Evolutionary conservation across 2,888 invertebrate genomes (phyloP), one percentile per base, ranked within the genome.

Genomic region (Drosophila robusta): DNA sequence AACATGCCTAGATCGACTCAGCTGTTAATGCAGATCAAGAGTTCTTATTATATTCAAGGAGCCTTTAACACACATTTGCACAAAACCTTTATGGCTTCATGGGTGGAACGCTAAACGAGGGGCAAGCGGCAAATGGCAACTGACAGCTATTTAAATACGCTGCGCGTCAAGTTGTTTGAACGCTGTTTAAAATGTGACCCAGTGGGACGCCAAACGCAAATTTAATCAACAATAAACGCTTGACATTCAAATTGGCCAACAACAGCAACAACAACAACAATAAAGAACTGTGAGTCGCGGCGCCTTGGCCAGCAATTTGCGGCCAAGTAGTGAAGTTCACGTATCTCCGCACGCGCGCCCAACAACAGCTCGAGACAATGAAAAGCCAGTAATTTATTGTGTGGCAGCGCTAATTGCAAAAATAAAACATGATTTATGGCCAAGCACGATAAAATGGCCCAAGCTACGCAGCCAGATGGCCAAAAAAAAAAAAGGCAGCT

Each of bases 341-440:
- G 44, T 47, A 29, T 22, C 66, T 6, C 14, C 14, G 29, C 26
- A 22, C 42, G 6, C 42, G 49, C 49, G 54, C 41, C 44, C 45
- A 75, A 61, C 51, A 75, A 66, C 71, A 62, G 61, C 66, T 67
- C 42, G 80, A 86, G 80, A 83, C 80, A 86, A 85, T 82, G 88
- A 82, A 82, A 85, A 87, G 79, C 79, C 79, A 50, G 70, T 82
- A 78, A 87, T 85, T 87, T 82, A 82, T 87, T 82, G 72, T 78
- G 86, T 78, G 82, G 86, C 75, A 72, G 64, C 65, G 82, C 86
- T 82, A 82, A 82, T 82, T 82, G 79, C 79, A 78, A 89, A 85
- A 85, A 87, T 86, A 80, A 85, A 85, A 87, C 84, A 85, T 85
- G 84, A 85, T 85, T 85, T 88, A 85, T 89, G 80, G 78, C 70